phyloP scores from a whole-genome alignment of 2,888 invertebrate species.

The Erebia palarica region DNA sequence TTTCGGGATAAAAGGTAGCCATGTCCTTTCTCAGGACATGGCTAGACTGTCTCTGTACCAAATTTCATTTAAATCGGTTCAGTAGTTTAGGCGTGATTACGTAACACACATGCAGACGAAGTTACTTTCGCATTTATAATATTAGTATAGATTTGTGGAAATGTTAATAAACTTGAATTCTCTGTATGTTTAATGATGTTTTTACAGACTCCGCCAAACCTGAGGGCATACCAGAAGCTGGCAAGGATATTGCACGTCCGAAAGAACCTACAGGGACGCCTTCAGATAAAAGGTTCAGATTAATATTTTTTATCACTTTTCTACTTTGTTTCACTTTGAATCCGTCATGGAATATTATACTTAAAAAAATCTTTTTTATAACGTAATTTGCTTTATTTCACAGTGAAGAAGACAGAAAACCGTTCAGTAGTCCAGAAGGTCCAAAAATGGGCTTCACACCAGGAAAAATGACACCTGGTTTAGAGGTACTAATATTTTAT shows the following conservation, averaged over 20 bases:
- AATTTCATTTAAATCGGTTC: too few relatives aligned
- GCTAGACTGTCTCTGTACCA: too few relatives aligned
- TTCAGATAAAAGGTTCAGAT: constrained; percentile 37
- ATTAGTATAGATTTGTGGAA: too few relatives aligned
- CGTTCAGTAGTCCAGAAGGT: constrained; percentile 71
- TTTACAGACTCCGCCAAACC: constrained; percentile 55
- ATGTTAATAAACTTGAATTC: constrained; percentile 2
- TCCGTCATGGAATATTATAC: too few relatives aligned
- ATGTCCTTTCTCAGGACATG: too few relatives aligned
- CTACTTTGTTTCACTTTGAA: too few relatives aligned
- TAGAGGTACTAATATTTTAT: constrained; percentile 55
- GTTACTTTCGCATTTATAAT: too few relatives aligned
- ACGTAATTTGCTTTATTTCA: constrained; percentile 23
- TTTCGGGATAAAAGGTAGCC: too few relatives aligned
- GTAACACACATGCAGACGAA: too few relatives aligned
- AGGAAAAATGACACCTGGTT: constrained; percentile 59
- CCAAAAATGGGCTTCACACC: constrained; percentile 60
- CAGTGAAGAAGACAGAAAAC: constrained; percentile 70
- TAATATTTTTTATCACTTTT: neutral
- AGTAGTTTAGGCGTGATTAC: too few relatives aligned
- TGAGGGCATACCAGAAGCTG: constrained; percentile 55
- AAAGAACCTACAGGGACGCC: constrained; percentile 44
- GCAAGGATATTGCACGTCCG: constrained; percentile 47
- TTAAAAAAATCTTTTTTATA: neutral
- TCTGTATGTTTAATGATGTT: neutral